Evolutionary conservation across 2,797 vertebrate genomes (phyloP), one percentile per base, ranked within the genome.

Genomic region (Acomys russatus): DNA sequence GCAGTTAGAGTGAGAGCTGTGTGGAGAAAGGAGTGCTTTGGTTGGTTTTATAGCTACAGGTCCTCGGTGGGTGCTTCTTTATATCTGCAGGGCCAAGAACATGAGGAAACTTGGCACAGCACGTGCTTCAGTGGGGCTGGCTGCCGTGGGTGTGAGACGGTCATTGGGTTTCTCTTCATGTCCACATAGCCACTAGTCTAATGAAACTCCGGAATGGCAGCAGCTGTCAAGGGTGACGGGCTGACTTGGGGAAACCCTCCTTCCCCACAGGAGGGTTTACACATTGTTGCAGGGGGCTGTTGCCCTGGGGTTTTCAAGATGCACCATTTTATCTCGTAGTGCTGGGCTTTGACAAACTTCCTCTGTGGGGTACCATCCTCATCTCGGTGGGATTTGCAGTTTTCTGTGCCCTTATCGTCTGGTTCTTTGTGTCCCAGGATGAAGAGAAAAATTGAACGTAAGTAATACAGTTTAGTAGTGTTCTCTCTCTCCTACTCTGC

Each of bases 401-500:
- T 88, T 22, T 99, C 97, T 99, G 99, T 92, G 99, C 99, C 96
- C 95, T 99, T 93, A 5, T 99, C 83, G 99, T 99, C 97, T 99
- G 99, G 99, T 99, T 99, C 97, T 95, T 99, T 97, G 99, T 99
- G 99, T 98, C 99, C 99, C 0, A 99, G 97, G 92, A 99, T 99
- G 98, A 99, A 99, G 98, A 99, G 98, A 98, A 99, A 99, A 98
- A 99, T 99, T 0, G 98, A 99, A 98, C 98, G 99, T 99, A 98
- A 99, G 99, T 99, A 94, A 79, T 0, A 0, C 0, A 0, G 87
- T 23, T 20, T 78, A 23, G 18, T 49, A 38, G 38, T 94, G 20
- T 86, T 70, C 83, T n/a, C 51, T 38, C 51, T 12, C 51, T 79
- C 49, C 30, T 44, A 8, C 74, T 49, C 18, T 12, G 11, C 38